A percentile compares a stretch with the other conserved stretches of the same genome.
These are phyloP conservation scores for Panagrolaimus sp. DNA, from an alignment of 1,140 invertebrate genomes.

Conservation along the genomic window DNA sequence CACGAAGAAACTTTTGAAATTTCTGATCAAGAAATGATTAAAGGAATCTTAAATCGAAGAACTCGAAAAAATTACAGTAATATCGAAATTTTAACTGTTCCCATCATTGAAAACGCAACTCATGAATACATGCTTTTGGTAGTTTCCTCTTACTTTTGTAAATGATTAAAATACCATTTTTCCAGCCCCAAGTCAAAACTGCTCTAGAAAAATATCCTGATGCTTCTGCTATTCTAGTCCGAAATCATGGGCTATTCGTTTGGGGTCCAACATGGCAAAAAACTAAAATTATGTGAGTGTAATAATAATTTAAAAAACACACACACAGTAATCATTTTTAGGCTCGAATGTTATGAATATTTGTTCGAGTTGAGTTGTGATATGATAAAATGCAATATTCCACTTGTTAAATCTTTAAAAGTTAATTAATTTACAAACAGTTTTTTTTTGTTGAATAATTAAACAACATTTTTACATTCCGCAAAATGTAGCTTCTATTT, in stretches of 20 bases:
- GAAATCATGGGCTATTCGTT: constrained; percentile 90
- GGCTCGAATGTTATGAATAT: constrained; percentile 35
- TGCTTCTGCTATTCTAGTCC: constrained; percentile 80
- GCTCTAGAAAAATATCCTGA: constrained; percentile 78
- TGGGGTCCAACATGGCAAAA: constrained; percentile 93
- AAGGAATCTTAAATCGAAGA: constrained; percentile 72
- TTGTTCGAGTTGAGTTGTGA: constrained; percentile 32
- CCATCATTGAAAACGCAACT: constrained; percentile 94
- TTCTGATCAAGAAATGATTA: constrained; percentile 95
- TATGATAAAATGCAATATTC: constrained; percentile 26
- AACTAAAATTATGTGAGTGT: constrained; percentile 84
- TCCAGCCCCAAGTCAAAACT: constrained; percentile 68
- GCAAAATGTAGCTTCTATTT: too few relatives aligned
- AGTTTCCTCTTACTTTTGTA: constrained; percentile 14
- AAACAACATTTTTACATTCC: too few relatives aligned
- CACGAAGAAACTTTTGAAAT: constrained; percentile 66
- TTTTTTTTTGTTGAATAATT: too few relatives aligned
- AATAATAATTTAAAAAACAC: too few relatives aligned
- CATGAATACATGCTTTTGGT: constrained; percentile 79
- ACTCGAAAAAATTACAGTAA: constrained; percentile 71
- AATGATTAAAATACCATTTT: constrained; percentile 1
- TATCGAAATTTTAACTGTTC: constrained; percentile 85
- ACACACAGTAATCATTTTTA: constrained; percentile 2
- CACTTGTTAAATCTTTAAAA: constrained; percentile 10
- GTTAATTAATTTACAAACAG: too few relatives aligned